Base-by-base conservation (phyloP, 2,888 invertebrate genomes). In the Clostera curtula region DNA sequence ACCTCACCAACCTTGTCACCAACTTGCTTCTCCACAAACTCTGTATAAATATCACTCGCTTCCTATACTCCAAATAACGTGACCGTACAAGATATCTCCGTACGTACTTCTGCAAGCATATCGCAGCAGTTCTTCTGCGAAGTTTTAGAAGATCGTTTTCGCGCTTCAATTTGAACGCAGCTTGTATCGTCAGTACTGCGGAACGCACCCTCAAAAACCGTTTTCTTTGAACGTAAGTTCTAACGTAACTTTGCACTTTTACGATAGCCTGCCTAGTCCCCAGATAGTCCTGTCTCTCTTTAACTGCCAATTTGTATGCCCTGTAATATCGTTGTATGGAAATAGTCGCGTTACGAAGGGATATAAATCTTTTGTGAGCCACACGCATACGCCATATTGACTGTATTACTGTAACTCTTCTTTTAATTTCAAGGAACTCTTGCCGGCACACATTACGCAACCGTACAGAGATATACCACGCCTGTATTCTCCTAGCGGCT, bases 261-360 rank as follows among this genome's bases (percentile, higher is more conserved):
- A 62, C 46, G 9, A 64, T 52, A 4, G 49, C 51, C 15, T 23
- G 30, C 43, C 49, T 60, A 3, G 46, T 33, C 8, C 34, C 19
- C 10, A 64, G 3, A 33, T 61, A 76, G 15, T 36, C 42, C 34
- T 45, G 44, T 35, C 63, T 62, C 34, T 56, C 49, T 16, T 17
- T 31, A 18, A 37, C 46, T 3, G 53, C 49, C 23, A 64, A 34
- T 43, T 47, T 63, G 25, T 63, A 64, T 9, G 63, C 71, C 7
- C 84, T 73, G 41, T 74, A 77, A 15, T 52, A 52, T 11, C 54
- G 56, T 44, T 88, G 87, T 34, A 86, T 59, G 7, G 43, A 55
- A 15, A 57, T 14, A 2, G 69, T 48, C 8, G 60, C 65, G 10
- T 56, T 41, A 34, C 46, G 56, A 14, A 63, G 37, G 28, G 40